phyloP scores from a whole-genome alignment of 92 coral and sea anemone genomes.

The Actinostola sp. region DNA sequence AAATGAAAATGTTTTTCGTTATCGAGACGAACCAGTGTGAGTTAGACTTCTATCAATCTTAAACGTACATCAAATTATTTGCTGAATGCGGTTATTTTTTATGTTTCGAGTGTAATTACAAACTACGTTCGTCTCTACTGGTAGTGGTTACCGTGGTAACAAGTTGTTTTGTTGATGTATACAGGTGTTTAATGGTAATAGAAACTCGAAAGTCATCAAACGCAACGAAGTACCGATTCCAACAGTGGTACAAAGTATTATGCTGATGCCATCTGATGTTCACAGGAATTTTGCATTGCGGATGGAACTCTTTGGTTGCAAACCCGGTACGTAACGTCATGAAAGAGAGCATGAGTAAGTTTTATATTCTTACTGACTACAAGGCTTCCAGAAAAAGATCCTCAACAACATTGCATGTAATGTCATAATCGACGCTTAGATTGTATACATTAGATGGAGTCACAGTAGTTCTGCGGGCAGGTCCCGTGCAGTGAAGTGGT shows the following conservation, averaged over 20 bases:
- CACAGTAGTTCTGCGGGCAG: too few species aligned
- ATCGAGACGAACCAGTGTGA: too few species aligned
- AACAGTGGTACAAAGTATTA: slow-evolving; percentile 40
- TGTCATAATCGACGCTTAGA: too few species aligned
- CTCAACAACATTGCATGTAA: not conserved
- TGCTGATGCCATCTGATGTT: slow-evolving; percentile 42
- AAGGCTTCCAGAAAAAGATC: too few species aligned
- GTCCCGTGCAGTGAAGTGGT: too few species aligned
- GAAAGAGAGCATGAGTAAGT: not conserved
- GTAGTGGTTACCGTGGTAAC: not conserved
- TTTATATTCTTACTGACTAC: not conserved
- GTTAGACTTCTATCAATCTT: too few species aligned
- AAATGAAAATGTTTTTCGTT: not conserved
- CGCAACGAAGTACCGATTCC: slow-evolving; percentile 67
- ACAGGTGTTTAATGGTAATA: slow-evolving; percentile 63
- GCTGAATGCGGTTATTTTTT: too few species aligned
- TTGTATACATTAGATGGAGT: too few species aligned
- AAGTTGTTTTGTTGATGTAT: not conserved
- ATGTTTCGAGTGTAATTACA: too few species aligned
- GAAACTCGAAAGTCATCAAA: slow-evolving; percentile 32
- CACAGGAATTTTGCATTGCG: slow-evolving; percentile 63
- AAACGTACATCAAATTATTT: too few species aligned
- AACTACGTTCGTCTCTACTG: not conserved
- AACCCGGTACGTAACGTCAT: slow-evolving; percentile 51
- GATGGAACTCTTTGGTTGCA: slow-evolving; percentile 69